These are phyloP conservation scores for Peromyscus maniculatus DNA, from an alignment of 2,113 vertebrate genomes.

Conservation along the genomic window DNA sequence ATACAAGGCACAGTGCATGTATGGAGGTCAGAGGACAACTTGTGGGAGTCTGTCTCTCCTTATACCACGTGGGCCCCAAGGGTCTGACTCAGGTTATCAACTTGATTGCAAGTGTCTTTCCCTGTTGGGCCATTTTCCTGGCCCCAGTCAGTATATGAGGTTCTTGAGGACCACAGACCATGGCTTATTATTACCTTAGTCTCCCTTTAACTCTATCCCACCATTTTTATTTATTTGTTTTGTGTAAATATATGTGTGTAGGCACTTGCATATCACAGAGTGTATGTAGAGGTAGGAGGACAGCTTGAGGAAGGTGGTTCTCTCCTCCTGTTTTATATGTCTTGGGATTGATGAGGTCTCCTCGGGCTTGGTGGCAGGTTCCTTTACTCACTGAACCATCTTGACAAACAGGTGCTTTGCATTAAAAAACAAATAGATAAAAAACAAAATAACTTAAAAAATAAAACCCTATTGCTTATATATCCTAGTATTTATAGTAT, in stretches of 20 bases:
- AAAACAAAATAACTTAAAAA: neutral
- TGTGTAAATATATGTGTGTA: neutral
- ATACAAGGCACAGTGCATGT: neutral
- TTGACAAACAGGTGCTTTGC: neutral
- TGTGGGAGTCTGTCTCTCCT: neutral
- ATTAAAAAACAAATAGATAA: neutral
- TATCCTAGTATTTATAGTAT: slow-evolving; percentile 41
- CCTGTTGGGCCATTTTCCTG: neutral
- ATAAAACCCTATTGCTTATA: neutral
- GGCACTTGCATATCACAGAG: neutral
- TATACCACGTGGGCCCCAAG: neutral
- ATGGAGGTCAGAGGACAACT: neutral
- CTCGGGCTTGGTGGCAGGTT: no score
- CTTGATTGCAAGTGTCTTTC: neutral
- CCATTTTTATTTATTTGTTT: neutral
- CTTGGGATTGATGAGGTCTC: neutral
- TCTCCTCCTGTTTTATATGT: neutral
- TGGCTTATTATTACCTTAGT: neutral
- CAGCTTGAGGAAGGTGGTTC: neutral
- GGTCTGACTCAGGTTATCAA: neutral
- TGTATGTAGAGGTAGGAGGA: neutral
- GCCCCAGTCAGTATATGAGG: neutral
- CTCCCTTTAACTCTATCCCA: neutral
- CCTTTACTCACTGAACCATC: neutral
- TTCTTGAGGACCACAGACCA: neutral